phyloP scores from a whole-genome alignment of 1,140 invertebrate genomes.

The Cyphomyrmex costatus region DNA sequence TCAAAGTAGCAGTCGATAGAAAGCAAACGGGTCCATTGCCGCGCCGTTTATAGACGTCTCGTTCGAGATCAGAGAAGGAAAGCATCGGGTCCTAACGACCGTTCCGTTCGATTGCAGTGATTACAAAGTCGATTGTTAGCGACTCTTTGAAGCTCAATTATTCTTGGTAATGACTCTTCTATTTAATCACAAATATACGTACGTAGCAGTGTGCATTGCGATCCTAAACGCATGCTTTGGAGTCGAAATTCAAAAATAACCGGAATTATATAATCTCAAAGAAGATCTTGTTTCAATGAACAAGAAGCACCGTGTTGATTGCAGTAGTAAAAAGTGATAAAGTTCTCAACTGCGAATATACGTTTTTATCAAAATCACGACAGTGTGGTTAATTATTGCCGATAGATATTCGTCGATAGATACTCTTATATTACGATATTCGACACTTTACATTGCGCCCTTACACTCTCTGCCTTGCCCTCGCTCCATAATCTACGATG shows the following conservation, averaged over 20 bases:
- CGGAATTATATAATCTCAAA: neutral
- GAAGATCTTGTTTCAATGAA: neutral
- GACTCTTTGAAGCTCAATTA: constrained; percentile 62
- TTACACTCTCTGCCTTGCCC: neutral
- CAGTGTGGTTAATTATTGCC: neutral
- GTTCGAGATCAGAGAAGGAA: constrained; percentile 66
- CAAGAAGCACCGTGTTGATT: neutral
- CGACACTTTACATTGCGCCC: constrained; percentile 11
- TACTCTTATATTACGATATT: constrained; percentile 16
- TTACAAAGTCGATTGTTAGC: constrained; percentile 73
- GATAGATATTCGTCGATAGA: constrained; percentile 3
- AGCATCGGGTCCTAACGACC: constrained; percentile 35
- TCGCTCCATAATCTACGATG: constrained; percentile 75
- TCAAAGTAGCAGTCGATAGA: constrained; percentile 70
- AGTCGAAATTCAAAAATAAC: constrained; percentile 22
- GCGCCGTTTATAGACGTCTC: constrained; percentile 59
- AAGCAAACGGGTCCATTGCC: constrained; percentile 71
- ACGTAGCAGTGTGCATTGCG: neutral
- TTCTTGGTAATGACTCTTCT: constrained; percentile 47
- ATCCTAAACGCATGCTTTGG: neutral
- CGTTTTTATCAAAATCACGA: neutral
- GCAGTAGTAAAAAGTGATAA: constrained; percentile 1
- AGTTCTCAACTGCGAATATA: neutral
- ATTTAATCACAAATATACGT: constrained; percentile 52
- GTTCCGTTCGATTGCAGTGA: constrained; percentile 61